Base-by-base conservation (phyloP, 2,888 invertebrate species). In the Liodrosophila aerea region DNA sequence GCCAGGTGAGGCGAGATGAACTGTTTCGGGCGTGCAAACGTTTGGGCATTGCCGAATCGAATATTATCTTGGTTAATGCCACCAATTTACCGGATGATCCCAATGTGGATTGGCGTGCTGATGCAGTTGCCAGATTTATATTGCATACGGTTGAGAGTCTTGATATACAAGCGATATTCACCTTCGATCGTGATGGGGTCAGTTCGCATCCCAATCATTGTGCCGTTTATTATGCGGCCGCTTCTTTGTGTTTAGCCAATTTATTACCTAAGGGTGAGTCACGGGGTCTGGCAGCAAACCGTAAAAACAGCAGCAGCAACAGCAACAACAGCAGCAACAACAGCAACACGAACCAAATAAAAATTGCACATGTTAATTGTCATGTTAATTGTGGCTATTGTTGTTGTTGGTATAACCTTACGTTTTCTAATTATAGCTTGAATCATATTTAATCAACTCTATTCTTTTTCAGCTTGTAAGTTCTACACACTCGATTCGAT, bases 161-260 rank as follows among this genome's bases (percentile, higher is more conserved):
- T 80, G 93, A 93, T 81, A 94, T 97, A 85, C 94, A 96, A 86
- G 95, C 95, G 1, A 91, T 98, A 49, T 93, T 99, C 51, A 97
- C 98, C 11, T 99, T 99, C 91, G 99, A 99, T 91, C 93, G 94
- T 85, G 92, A 94, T 87, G 99, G 99, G 46, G 94, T 99, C 4
- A 98, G 98, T 76, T 94, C 95, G 4, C 99, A 99, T 91, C 91
- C 93, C 16, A 99, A 99, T 91, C 99, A 99, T 89, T 93, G 93
- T 65, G 94, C 96, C 61, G 93, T 96, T 66, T 96, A 95, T 89
- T 95, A 94, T 91, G 95, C 95, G 51, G 92, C 96, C 46, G 94
- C 95, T 51, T 94, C 95, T 85, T 92, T 96, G 87, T 94, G 94
- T 89, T 92, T 95, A 87, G 93, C 94, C 80, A 93, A 93, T 87